Evolutionary conservation across 1,140 invertebrate genomes (phyloP).

Genomic region (Lordiphosa mommai): DNA sequence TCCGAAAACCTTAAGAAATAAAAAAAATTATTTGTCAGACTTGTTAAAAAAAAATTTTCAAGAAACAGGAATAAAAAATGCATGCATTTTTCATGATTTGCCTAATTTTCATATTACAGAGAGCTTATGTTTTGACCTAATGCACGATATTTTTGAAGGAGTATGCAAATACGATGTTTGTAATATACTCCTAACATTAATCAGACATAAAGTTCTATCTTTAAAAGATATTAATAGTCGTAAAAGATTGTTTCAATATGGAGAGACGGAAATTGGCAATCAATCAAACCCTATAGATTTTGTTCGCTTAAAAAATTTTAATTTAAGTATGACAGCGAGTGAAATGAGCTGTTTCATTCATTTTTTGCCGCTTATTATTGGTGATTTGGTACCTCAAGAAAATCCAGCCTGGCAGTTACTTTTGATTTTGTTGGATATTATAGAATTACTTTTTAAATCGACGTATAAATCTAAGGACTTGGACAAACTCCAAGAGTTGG

Average conservation of each 20-base stretch:
- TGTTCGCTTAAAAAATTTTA: conserved; percentile 38
- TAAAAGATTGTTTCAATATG: conserved; percentile 57
- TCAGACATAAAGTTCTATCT: conserved; percentile 13
- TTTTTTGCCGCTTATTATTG: too few species aligned
- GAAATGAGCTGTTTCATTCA: conserved; percentile 53
- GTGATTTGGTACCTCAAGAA: conserved; percentile 26
- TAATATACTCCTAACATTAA: conserved; percentile 56
- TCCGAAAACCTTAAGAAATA: not conserved
- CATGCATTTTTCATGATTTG: conserved; percentile 62
- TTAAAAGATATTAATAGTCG: conserved; percentile 7
- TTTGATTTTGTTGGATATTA: not conserved
- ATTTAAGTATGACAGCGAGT: conserved; percentile 49
- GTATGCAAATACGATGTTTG: conserved; percentile 67
- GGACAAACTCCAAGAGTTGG: not conserved
- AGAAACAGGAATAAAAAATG: conserved; percentile 45
- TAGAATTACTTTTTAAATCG: not conserved
- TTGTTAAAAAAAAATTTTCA: not conserved
- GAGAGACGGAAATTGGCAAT: conserved; percentile 9
- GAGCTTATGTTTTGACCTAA: conserved; percentile 69
- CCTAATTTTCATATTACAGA: conserved; percentile 66
- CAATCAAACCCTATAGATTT: not conserved
- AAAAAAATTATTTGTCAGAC: not conserved
- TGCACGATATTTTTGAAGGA: conserved; percentile 79
- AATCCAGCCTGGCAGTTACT: conserved; percentile 42
- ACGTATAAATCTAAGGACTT: not conserved